phyloP scores from a whole-genome alignment of 2,888 invertebrate genomes.

The Dusona sp. region DNA sequence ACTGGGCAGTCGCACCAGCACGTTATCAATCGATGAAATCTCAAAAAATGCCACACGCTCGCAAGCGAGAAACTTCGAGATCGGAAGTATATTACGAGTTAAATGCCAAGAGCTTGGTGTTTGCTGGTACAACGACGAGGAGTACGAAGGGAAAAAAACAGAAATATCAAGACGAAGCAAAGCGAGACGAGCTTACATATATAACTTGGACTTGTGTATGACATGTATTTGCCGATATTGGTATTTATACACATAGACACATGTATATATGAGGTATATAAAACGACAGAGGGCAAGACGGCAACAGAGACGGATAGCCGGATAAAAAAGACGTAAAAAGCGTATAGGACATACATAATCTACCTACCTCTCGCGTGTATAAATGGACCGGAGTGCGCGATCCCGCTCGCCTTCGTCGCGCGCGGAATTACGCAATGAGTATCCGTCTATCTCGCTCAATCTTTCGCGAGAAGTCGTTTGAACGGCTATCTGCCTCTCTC shows the following conservation, averaged over 20 bases:
- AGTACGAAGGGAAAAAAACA: constrained; percentile 40
- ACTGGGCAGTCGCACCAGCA: constrained; percentile 58
- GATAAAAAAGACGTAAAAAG: constrained; percentile 66
- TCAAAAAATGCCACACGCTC: constrained; percentile 73
- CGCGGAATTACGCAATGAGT: constrained; percentile 83
- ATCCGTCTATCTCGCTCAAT: constrained; percentile 58
- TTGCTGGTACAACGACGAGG: constrained; percentile 52
- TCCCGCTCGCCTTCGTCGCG: constrained; percentile 83
- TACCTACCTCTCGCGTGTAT: constrained; percentile 74
- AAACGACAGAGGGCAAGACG: constrained; percentile 50
- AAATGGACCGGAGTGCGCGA: constrained; percentile 81
- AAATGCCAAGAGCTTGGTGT: constrained; percentile 73
- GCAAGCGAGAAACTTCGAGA: constrained; percentile 69
- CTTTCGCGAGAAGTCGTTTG: constrained; percentile 73
- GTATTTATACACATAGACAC: not conserved
- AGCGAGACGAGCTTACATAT: constrained; percentile 59
- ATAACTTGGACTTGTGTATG: not conserved
- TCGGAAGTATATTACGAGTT: constrained; percentile 80
- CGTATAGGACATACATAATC: constrained; percentile 70
- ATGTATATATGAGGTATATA: not conserved
- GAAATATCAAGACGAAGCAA: constrained; percentile 32
- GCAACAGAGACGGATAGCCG: constrained; percentile 62
- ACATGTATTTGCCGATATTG: not conserved
- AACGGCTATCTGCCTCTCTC: not conserved
- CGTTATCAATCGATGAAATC: constrained; percentile 76